These are phyloP conservation scores for Protonemura montana DNA, from an alignment of 2,888 invertebrate species.

Conservation along the genomic window DNA sequence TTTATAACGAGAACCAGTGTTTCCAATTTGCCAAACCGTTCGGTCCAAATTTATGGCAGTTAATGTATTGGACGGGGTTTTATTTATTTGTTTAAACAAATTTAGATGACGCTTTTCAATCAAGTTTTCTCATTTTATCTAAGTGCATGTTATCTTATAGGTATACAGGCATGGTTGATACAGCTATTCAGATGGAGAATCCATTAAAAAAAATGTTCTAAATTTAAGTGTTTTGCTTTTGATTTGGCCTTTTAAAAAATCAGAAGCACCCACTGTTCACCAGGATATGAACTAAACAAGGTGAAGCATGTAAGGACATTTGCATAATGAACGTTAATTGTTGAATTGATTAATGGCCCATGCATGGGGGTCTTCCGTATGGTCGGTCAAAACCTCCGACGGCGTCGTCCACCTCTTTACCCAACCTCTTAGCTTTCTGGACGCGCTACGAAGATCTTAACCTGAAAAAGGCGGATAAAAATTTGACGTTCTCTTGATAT, in stretches of 20 bases:
- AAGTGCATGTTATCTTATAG: no score
- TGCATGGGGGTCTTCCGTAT: slow-evolving; percentile 25
- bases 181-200: no score
- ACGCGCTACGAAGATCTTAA: not conserved
- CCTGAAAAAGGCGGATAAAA: slow-evolving; percentile 35
- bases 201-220: no score
- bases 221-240: no score
- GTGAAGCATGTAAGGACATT: not conserved
- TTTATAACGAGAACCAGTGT: no score
- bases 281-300: not conserved
- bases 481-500: slow-evolving; percentile 29
- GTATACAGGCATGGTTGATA: no score
- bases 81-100: no score
- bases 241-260: not conserved
- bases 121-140: no score
- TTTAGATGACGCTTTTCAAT: no score
- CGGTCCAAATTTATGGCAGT: no score
- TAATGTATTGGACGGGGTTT: no score
- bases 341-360: not conserved
- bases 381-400: not conserved
- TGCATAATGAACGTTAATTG: not conserved
- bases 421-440: not conserved
- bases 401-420: not conserved
- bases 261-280: not conserved
- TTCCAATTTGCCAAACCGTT: no score